Base-by-base conservation (phyloP, 2,888 invertebrate genomes). In the Lamproptera curius region DNA sequence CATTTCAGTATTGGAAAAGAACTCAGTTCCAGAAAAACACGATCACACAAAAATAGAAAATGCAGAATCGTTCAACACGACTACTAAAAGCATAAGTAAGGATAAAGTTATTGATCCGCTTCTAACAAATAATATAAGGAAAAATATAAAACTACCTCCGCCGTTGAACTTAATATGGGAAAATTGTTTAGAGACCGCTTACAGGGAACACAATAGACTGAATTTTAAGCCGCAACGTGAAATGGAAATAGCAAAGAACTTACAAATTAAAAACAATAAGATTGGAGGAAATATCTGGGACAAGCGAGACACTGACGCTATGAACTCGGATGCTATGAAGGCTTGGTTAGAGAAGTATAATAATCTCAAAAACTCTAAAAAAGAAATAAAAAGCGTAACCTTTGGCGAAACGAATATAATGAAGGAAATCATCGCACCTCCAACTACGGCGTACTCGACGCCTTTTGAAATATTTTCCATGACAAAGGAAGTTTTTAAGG, bases 341-440 rank as follows among this genome's bases (percentile, higher is more conserved):
- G 62, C 69, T 42, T 81, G 81, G 81, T 52, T 81, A 15, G 72
- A 77, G 15, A 81, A 73, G 53, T 81, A 80, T 41, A 76, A 79
- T 34, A 68, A 56, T 48, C 61, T 83, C 17, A 65, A 69, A 38
- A 73, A 70, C 51, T 65, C 64, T n/a, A 78, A 67, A 59, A 61
- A 60, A n/a, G 74, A 73, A 38, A 71, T 71, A 50, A 63, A 70
- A 16, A 68, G 63, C 0, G 3, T 20, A 20, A 71, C 71, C 42
- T 73, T 71, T 55, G 57, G 62, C 5, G 75, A 80, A 31, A 59
- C 62, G 8, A 59, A 64, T 38, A 48, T 65, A 1, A 47, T 62
- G 0, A 75, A 65, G 48, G 73, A 75, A 59, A 55, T 59, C 1
- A 61, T 62, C 6, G 61, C 65, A 37, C 28, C 50, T 11, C 17